Evolutionary conservation across 2,113 vertebrate species (phyloP).

Genomic region (Danio rerio): DNA sequence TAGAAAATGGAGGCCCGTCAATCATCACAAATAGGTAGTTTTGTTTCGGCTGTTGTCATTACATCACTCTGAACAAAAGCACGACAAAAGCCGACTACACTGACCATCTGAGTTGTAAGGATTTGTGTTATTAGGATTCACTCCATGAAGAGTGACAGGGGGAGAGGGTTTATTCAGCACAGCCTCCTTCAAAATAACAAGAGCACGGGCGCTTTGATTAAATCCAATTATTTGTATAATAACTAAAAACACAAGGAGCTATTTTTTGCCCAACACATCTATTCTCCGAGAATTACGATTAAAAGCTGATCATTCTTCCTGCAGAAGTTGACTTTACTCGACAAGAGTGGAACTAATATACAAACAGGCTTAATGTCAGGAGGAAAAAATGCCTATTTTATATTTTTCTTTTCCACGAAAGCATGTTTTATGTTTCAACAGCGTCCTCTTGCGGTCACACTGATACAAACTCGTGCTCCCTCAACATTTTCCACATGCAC

Average conservation of each 20-base stretch:
- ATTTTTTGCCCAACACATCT: background rate
- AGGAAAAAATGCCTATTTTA: constrained; percentile 38
- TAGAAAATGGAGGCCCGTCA: constrained; percentile 76
- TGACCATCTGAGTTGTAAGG: constrained; percentile 83
- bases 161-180: constrained; percentile 1
- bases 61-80: constrained; percentile 86
- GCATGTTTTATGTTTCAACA: constrained; percentile 67
- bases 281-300: background rate
- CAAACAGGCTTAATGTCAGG: constrained; percentile 43
- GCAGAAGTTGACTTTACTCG: background rate
- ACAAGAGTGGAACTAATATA: constrained; percentile 16
- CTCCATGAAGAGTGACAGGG: constrained; percentile 68
- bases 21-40: constrained; percentile 84
- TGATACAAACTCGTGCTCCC: background rate
- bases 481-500: background rate
- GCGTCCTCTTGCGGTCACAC: constrained; percentile 72
- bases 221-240: background rate
- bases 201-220: background rate
- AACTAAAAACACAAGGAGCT: background rate
- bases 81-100: constrained; percentile 73
- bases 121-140: constrained; percentile 79
- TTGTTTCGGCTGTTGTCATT: constrained; percentile 88
- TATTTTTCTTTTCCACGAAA: constrained; percentile 14
- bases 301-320: background rate
- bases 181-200: background rate